Percentiles rank a stretch among this genome's conserved stretches.
Evolutionary conservation across 2,888 invertebrate genomes (phyloP).

Genomic region (Morpho helenor): DNA sequence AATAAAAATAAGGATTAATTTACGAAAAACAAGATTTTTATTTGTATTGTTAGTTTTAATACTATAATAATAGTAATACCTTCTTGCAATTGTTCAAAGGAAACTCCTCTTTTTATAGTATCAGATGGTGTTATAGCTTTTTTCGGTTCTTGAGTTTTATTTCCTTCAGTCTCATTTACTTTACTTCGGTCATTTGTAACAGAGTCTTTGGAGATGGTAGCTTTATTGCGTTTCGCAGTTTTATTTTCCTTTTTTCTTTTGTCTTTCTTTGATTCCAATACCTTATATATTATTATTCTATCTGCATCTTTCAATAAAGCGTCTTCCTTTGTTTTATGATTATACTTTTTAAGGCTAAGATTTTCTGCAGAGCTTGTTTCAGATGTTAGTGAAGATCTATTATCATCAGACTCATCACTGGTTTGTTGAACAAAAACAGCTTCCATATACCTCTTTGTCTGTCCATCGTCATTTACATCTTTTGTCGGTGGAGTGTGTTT

Average conservation of each 20-base stretch:
- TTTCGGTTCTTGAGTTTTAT: neutral
- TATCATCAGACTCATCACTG: constrained; percentile 35
- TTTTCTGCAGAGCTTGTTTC: constrained; percentile 51
- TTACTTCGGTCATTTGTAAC: neutral
- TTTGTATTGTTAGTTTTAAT: neutral
- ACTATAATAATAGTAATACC: constrained; percentile 14
- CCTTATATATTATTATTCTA: constrained; percentile 66
- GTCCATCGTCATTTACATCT: constrained; percentile 36
- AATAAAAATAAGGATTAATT: constrained; percentile 27
- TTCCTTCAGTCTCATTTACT: neutral
- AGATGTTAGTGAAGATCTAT: constrained; percentile 39
- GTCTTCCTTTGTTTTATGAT: constrained; percentile 24
- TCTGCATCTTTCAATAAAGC: constrained; percentile 52
- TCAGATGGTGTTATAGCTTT: neutral
- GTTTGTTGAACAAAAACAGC: constrained; percentile 41
- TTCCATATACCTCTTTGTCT: constrained; percentile 38
- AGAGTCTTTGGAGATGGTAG: neutral
- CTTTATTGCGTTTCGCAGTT: neutral
- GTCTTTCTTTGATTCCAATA: constrained; percentile 49
- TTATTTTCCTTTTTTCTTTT: constrained; percentile 29
- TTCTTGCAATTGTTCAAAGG: constrained; percentile 36
- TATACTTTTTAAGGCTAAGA: constrained; percentile 30
- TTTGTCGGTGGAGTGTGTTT: constrained; percentile 72
- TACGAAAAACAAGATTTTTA: neutral
- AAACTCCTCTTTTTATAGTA: constrained; percentile 29